Evolutionary conservation across 2,113 vertebrate species (phyloP).

Genomic region (Alethe castanea): DNA sequence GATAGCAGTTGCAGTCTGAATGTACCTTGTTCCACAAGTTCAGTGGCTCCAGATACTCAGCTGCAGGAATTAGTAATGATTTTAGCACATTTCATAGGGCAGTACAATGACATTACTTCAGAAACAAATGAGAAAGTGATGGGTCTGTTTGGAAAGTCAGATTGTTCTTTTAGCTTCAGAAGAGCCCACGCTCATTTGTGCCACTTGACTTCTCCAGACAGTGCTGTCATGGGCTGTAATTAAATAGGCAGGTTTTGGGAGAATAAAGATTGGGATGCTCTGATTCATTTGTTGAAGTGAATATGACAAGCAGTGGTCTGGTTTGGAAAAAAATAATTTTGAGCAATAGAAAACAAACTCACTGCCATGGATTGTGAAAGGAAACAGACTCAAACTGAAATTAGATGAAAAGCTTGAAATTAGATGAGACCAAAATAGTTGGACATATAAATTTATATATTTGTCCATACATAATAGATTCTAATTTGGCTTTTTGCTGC

Average conservation of each 20-base stretch:
- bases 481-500: neutral
- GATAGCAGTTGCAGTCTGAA: neutral
- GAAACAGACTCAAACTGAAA: constrained; percentile 41
- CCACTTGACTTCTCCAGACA: constrained; percentile 8
- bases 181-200: neutral
- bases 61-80: neutral
- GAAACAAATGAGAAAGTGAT: neutral
- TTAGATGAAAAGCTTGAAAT: constrained; percentile 52
- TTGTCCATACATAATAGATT: neutral
- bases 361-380: neutral
- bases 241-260: neutral
- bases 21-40: neutral
- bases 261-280: neutral
- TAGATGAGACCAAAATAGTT: neutral
- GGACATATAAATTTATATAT: neutral
- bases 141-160: neutral
- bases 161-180: neutral
- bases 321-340: neutral
- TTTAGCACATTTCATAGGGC: neutral
- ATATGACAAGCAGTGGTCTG: constrained; percentile 5
- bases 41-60: neutral
- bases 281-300: neutral
- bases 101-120: neutral
- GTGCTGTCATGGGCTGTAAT: neutral
- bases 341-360: neutral